Evolutionary conservation across 2,797 vertebrate species (phyloP).

Genomic region (Gallinago stenura): DNA sequence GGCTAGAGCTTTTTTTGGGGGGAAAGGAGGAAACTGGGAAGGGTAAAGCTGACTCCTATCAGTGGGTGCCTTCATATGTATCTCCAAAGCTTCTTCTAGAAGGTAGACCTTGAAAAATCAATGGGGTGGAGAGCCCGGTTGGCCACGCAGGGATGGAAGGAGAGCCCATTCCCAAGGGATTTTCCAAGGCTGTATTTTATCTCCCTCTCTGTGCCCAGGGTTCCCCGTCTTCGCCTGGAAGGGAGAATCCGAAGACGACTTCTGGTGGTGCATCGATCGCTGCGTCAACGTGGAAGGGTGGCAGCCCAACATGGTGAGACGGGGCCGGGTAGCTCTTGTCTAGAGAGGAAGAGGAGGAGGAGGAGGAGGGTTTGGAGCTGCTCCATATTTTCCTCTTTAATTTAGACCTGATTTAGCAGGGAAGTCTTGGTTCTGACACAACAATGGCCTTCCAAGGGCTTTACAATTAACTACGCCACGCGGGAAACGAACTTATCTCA

Average conservation of each 20-base stretch:
- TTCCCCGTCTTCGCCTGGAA: constrained; percentile 99
- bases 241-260: constrained; percentile 97
- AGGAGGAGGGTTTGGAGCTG: not conserved
- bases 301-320: constrained; percentile 97
- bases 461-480: fast-evolving
- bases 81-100: not conserved
- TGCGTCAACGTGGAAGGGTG: constrained; percentile 97
- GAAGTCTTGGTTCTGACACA: not conserved
- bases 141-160: fast-evolving
- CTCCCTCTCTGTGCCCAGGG: constrained; percentile 77
- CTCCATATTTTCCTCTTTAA: not conserved
- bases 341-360: not conserved
- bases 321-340: not conserved
- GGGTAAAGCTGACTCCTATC: not conserved
- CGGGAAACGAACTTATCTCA: fast-evolving
- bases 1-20: not conserved
- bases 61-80: fast-evolving
- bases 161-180: not conserved
- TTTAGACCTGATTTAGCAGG: not conserved
- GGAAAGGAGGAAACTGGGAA: not conserved
- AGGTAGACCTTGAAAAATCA: not conserved
- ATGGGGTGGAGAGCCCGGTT: not conserved
- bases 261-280: constrained; percentile 99
- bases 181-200: not conserved
- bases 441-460: not conserved